These are phyloP conservation scores for Calyptomena viridis DNA, from an alignment of 2,113 vertebrate genomes.

Conservation along the genomic window DNA sequence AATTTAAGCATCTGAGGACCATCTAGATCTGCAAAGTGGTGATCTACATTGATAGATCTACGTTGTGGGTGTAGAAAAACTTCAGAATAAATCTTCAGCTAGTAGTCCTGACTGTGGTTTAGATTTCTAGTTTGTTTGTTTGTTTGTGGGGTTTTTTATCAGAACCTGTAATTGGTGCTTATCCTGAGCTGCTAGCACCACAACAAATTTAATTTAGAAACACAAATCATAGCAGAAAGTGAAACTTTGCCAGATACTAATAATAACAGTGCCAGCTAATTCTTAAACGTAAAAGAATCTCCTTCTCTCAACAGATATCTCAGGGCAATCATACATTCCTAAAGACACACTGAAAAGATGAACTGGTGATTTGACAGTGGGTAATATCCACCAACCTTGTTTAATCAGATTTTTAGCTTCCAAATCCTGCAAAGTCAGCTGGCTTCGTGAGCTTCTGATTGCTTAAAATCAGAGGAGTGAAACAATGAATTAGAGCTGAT, in stretches of 20 bases:
- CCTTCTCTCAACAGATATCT: neutral
- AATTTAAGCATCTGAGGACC: neutral
- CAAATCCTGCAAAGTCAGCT: conserved; percentile 34
- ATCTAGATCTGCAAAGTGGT: neutral
- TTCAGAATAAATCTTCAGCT: neutral
- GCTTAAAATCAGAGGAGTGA: conserved; percentile 26
- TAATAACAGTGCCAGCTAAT: conserved; percentile 7
- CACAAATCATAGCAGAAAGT: conserved; percentile 6
- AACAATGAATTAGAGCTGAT: conserved; percentile 35
- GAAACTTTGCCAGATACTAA: neutral
- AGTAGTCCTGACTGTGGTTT: neutral
- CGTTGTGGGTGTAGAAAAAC: neutral
- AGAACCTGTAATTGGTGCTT: neutral
- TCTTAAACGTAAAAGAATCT: neutral
- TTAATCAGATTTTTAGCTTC: conserved; percentile 42
- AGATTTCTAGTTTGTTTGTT: neutral
- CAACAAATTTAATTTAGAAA: conserved; percentile 42
- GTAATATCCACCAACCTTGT: neutral
- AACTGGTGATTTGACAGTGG: neutral
- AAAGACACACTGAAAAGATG: neutral
- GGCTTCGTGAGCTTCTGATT: neutral
- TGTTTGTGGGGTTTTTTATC: neutral
- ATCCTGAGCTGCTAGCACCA: neutral
- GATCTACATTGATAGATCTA: no score
- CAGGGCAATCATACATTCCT: neutral